Evolutionary conservation across 2,797 vertebrate species (phyloP).

Genomic region (Siniperca scherzeri): DNA sequence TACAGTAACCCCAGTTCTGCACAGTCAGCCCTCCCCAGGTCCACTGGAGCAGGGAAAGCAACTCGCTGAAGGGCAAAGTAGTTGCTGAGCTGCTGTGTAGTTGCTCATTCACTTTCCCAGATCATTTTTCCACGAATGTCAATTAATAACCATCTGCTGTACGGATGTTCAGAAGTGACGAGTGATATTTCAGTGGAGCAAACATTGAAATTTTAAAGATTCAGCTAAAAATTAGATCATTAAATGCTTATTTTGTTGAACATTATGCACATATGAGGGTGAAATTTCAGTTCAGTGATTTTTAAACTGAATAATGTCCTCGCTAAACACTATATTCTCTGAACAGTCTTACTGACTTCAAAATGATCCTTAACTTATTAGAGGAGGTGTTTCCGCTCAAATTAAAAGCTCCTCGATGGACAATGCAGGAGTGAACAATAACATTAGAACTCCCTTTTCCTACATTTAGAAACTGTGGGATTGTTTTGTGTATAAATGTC

Average conservation of each 20-base stretch:
- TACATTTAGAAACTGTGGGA: background rate
- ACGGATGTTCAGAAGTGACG: background rate
- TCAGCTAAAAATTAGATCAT: too few relatives aligned
- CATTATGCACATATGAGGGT: background rate
- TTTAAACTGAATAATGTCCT: background rate
- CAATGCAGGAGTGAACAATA: background rate
- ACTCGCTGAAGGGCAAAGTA: background rate
- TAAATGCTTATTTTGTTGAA: too few relatives aligned
- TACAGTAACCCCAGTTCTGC: background rate
- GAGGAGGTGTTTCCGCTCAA: too few relatives aligned
- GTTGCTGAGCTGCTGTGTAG: background rate
- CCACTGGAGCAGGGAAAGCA: background rate
- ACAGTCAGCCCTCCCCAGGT: background rate
- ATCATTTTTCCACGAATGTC: background rate
- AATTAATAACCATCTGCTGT: background rate
- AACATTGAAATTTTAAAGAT: background rate
- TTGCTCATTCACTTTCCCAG: background rate
- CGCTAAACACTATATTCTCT: background rate
- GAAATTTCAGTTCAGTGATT: background rate
- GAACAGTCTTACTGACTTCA: background rate
- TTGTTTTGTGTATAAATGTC: background rate
- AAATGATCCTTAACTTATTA: too few relatives aligned
- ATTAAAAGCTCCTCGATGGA: background rate
- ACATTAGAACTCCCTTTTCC: background rate
- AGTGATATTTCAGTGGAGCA: background rate